Conservation (phyloP, 1,140 invertebrate species). For the Drosophila equinoxialis region DNA sequence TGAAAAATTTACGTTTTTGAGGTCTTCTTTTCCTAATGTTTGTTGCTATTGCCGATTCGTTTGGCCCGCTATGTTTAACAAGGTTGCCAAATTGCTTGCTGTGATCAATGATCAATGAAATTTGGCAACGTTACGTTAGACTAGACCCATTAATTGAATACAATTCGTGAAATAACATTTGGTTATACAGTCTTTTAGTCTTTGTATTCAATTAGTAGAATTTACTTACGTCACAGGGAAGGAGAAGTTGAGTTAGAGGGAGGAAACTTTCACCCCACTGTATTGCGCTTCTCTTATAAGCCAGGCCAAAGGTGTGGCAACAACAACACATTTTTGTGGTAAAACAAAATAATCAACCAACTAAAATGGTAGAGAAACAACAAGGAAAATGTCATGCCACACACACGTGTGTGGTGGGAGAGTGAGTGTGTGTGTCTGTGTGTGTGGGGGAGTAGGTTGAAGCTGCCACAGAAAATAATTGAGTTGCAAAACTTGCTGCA, state of each 20-base stretch:
- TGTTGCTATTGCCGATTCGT: slow-evolving; percentile 25
- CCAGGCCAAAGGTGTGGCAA: slow-evolving; percentile 9
- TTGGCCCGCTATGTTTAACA: slow-evolving; percentile 23
- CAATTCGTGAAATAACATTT: slow-evolving; percentile 3
- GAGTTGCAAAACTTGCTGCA: slow-evolving; percentile 17
- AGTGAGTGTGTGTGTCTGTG: neutral
- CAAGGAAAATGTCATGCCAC: slow-evolving; percentile 11
- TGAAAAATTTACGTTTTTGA: slow-evolving; percentile 43
- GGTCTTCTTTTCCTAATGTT: slow-evolving; percentile 12
- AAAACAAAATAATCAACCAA: slow-evolving; percentile 19
- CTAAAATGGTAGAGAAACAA: slow-evolving; percentile 10
- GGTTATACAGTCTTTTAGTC: neutral
- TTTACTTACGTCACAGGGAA: neutral
- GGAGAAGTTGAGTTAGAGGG: too few relatives aligned
- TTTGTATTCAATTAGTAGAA: neutral
- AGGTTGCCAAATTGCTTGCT: neutral
- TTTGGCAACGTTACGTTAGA: slow-evolving; percentile 6
- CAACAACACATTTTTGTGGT: slow-evolving; percentile 16
- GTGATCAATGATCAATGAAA: slow-evolving; percentile 18
- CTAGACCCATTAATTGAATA: slow-evolving; percentile 30
- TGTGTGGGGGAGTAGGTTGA: slow-evolving; percentile 9
- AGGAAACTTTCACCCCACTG: slow-evolving; percentile 1
- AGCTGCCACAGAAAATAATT: slow-evolving; percentile 6
- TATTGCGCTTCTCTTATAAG: neutral
- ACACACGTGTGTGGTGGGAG: neutral